Conservation (phyloP, 2,113 vertebrate genomes). For the Psophia crepitans region DNA sequence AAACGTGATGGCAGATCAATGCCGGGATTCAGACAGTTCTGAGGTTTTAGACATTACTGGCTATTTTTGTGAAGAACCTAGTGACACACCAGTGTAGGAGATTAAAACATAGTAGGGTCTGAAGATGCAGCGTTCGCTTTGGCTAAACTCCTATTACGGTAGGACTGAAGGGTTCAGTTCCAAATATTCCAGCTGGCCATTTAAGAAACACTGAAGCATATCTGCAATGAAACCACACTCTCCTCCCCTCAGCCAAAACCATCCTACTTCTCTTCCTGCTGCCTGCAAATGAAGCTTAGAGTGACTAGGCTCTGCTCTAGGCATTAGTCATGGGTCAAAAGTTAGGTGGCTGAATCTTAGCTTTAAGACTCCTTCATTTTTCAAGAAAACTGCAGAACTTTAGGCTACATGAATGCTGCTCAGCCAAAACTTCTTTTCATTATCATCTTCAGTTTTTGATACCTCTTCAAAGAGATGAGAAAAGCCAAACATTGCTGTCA, state of each 20-base stretch:
- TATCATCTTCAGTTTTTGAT: not conserved
- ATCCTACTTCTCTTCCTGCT: not conserved
- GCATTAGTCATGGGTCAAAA: conserved; percentile 32
- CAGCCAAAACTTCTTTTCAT: not conserved
- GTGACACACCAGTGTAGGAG: not conserved
- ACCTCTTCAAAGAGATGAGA: not conserved
- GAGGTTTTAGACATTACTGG: not conserved
- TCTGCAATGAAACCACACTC: conserved; percentile 4
- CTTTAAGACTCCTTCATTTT: not conserved
- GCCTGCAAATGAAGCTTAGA: conserved; percentile 17
- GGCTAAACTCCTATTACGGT: not conserved
- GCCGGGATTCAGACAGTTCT: not conserved
- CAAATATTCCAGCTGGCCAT: conserved; percentile 30
- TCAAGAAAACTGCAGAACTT: not conserved
- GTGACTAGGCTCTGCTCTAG: not conserved
- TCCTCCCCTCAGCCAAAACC: not conserved
- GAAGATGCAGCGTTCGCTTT: not conserved
- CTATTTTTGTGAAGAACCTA: not conserved
- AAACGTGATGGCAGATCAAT: not conserved
- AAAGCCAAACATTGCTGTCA: not conserved
- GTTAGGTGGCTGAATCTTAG: not conserved
- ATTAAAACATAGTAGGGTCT: not conserved
- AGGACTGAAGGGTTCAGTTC: not conserved
- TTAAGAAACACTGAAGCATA: not conserved
- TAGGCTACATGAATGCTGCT: not conserved